Percentiles rank a stretch among this genome's conserved stretches.
Conservation (phyloP, 1,140 invertebrate genomes). For the Prorops nasuta region DNA sequence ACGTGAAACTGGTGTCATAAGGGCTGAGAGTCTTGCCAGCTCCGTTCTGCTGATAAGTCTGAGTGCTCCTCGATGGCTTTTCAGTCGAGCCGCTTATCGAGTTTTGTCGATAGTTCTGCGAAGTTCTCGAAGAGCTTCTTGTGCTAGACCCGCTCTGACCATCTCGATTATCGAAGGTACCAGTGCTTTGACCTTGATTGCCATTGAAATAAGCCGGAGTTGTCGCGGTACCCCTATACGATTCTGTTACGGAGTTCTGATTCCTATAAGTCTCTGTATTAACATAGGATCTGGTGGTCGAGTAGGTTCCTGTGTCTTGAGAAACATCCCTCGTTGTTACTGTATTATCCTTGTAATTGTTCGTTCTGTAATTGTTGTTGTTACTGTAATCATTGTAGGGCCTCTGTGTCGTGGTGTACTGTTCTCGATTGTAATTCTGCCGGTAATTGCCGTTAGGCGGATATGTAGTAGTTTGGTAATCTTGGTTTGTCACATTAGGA, state of each 20-base stretch:
- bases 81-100: constrained; percentile 36
- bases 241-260: constrained; percentile 1
- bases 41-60: constrained; percentile 15
- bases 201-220: neutral
- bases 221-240: neutral
- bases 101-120: constrained; percentile 33
- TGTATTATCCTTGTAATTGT: constrained; percentile 12
- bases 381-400: constrained; percentile 12
- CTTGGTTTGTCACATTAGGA: constrained; percentile 1
- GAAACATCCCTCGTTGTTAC: neutral
- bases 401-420: neutral
- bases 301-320: neutral
- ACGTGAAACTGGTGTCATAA: constrained; percentile 43
- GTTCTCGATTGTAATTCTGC: neutral
- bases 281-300: constrained; percentile 15
- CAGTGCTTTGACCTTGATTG: no score
- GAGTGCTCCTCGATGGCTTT: constrained; percentile 32
- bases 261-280: constrained; percentile 19
- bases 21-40: constrained; percentile 32
- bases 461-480: neutral
- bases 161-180: neutral
- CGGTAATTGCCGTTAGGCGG: neutral
- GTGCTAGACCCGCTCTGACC: neutral
- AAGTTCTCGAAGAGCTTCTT: constrained; percentile 5
- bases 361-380: constrained; percentile 14